Percentiles rank a stretch among this genome's conserved stretches.
Conservation (phyloP, 1,140 invertebrate species). For the Hydropsyche tenuis region DNA sequence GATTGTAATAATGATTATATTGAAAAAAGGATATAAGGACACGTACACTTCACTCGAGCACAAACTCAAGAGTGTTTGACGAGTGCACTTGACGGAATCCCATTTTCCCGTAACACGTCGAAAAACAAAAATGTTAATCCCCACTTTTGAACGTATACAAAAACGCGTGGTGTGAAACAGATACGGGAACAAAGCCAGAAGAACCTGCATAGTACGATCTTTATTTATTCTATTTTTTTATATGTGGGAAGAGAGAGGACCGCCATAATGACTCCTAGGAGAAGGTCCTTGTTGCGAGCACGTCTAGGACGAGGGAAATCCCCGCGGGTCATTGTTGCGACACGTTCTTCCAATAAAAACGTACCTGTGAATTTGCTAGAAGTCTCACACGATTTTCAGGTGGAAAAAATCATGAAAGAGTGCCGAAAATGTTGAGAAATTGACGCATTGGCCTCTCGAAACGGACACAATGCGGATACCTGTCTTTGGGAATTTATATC, state of each 20-base stretch:
- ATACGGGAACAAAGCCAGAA: conserved; percentile 15
- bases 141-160: background rate
- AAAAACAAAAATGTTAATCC: conserved; percentile 23
- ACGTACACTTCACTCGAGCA: background rate
- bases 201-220: background rate
- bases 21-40: background rate
- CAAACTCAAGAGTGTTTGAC: background rate
- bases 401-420: background rate
- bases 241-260: conserved; percentile 31
- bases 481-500: too few relatives aligned
- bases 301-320: conserved; percentile 21
- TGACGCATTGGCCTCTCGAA: background rate
- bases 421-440: background rate
- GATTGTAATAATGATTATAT: conserved; percentile 7
- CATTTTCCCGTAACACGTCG: background rate
- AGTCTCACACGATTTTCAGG: too few relatives aligned
- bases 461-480: background rate
- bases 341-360: conserved; percentile 32
- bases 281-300: background rate
- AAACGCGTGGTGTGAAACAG: conserved; percentile 28
- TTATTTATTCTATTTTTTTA: too few relatives aligned
- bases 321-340: conserved; percentile 10
- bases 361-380: conserved; percentile 30
- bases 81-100: background rate
- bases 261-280: conserved; percentile 18